Evolutionary conservation across 2,113 vertebrate species (phyloP).

Genomic region (Bombycilla garrulus): DNA sequence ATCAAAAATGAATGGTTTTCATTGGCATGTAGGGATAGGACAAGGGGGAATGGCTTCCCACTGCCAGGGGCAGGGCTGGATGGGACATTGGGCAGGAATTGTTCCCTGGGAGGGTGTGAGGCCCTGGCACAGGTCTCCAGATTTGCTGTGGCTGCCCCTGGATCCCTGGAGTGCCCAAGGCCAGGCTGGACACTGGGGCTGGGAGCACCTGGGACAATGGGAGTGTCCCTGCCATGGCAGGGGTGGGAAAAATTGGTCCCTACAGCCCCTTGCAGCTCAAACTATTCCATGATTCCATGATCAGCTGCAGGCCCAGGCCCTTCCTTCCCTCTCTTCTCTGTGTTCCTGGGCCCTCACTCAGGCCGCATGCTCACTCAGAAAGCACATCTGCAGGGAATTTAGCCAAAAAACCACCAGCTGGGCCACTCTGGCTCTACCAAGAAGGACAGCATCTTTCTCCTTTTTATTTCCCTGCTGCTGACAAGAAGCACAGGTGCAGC

Average conservation of each 20-base stretch:
- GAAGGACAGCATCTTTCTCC: neutral
- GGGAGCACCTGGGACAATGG: neutral
- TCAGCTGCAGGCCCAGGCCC: neutral
- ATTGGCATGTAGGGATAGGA: neutral
- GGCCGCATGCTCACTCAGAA: neutral
- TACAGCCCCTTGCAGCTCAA: neutral
- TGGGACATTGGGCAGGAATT: neutral
- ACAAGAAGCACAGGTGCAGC: neutral
- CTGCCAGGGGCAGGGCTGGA: accelerated
- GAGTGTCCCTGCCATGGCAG: neutral
- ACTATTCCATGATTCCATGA: neutral
- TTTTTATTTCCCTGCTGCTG: neutral
- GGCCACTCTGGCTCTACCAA: neutral
- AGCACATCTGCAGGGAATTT: neutral
- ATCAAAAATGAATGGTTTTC: neutral
- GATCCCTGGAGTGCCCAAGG: neutral
- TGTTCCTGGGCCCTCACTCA: neutral
- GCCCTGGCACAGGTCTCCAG: neutral
- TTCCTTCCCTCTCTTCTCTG: neutral
- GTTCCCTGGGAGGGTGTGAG: accelerated
- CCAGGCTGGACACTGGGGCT: neutral
- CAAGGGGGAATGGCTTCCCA: neutral
- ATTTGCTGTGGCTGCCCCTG: neutral
- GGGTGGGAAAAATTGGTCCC: accelerated
- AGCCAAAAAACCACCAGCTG: accelerated